Base-by-base conservation (phyloP, 2,797 vertebrate genomes). In the Cercopithecus diana region DNA sequence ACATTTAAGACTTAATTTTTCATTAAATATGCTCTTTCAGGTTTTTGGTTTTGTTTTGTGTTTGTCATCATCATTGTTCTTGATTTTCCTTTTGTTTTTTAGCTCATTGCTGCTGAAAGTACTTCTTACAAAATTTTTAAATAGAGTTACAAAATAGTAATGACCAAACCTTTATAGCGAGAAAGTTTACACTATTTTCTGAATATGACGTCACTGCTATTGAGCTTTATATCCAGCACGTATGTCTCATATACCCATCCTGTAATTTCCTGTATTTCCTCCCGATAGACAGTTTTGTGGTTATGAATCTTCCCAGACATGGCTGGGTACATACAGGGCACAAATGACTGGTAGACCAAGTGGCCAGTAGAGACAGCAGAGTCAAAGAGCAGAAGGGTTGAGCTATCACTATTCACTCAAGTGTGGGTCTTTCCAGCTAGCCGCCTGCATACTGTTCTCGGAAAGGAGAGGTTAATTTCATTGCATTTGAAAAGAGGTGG, bases 101-200 rank as follows among this genome's bases (percentile, higher is more conserved):
- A 84, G 61, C 1, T 76, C 82, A 28, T n/a, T 76, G 10, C 30
- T 76, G 20, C 45, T 96, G 30, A 95, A 81, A 77, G 48, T 45
- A 72, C 43, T 61, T 76, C 30, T 5, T 43, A 67, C 41, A 64
- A 82, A 90, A 57, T 11, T 48, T 87, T 83, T 57, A 22, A 93
- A 64, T 57, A 88, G 57, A 91, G n/a, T 93, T 87, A n/a, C 50
- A 57, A 85, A n/a, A 12, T 48, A 96, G 24, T 45, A 92, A 93
- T 61, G 52, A 73, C 36, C 81, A 84, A 83, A 93, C 7, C 36
- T 61, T 70, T 28, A 30, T 0, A 81, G 36, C 55, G 17, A 85
- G 55, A 95, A 86, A 73, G 36, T 87, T 73, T 43, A 48, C 14
- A 14, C 8, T 55, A n/a, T 57, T 94, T 84, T 93, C 73, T 57